Conservation (phyloP, 2,113 vertebrate genomes). For the Pedetes capensis region DNA sequence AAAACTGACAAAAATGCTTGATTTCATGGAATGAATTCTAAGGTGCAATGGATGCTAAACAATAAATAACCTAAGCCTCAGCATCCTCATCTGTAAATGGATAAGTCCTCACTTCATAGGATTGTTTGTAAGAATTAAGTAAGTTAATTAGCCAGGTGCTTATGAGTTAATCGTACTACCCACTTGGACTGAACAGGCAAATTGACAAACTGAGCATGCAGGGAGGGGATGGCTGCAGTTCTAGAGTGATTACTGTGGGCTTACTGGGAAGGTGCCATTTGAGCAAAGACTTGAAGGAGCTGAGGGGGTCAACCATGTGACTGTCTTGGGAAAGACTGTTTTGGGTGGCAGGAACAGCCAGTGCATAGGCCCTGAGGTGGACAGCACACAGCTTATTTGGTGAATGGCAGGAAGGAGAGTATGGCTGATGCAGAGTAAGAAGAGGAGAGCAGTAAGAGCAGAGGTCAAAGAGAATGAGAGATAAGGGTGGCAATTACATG, state of each 20-base stretch:
- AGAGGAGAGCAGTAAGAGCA: background rate
- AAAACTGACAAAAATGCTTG: background rate
- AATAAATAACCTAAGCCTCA: background rate
- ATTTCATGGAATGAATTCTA: background rate
- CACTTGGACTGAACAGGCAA: background rate
- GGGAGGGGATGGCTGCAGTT: background rate
- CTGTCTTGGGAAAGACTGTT: background rate
- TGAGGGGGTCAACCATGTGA: background rate
- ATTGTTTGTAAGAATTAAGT: background rate
- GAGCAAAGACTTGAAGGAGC: background rate
- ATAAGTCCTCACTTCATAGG: background rate
- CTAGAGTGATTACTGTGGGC: background rate
- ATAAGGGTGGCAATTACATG: background rate
- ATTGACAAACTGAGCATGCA: rapidly evolving
- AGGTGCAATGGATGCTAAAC: background rate
- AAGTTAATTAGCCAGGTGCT: background rate
- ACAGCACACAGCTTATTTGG: background rate
- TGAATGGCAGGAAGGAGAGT: background rate
- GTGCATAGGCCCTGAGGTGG: background rate
- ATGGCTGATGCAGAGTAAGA: background rate
- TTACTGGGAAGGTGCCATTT: background rate
- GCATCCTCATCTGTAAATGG: background rate
- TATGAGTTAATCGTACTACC: background rate
- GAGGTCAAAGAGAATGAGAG: background rate
- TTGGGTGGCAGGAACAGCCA: rapidly evolving